Evolutionary conservation across 2,113 vertebrate species (phyloP).

Genomic region (Oenanthe melanoleuca): DNA sequence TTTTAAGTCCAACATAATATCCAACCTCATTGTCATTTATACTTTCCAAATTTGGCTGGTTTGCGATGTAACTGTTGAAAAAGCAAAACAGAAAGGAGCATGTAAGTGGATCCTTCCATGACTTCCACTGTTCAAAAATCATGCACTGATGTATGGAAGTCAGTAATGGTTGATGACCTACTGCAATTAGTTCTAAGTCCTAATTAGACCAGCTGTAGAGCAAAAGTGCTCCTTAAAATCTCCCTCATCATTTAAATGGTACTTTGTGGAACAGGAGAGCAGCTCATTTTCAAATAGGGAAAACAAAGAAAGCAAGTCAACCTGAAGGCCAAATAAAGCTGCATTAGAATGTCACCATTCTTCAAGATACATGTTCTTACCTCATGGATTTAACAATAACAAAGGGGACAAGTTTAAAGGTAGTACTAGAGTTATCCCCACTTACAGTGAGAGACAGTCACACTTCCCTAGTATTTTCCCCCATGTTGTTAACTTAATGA

Average conservation of each 20-base stretch:
- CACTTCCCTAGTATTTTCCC: not conserved
- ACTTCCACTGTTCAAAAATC: not conserved
- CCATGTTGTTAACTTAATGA: not conserved
- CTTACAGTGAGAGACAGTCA: not conserved
- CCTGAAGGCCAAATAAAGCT: not conserved
- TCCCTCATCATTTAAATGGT: not conserved
- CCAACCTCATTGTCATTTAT: constrained; percentile 93
- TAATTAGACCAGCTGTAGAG: not conserved
- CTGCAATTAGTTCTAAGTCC: not conserved
- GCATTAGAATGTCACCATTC: not conserved
- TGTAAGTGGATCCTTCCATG: not conserved
- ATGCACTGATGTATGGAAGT: not conserved
- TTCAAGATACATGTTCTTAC: not conserved
- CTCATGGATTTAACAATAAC: not conserved
- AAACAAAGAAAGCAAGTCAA: not conserved
- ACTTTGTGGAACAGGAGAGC: not conserved
- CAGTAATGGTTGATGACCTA: not conserved
- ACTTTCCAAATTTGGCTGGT: constrained; percentile 88
- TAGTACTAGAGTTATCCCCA: not conserved
- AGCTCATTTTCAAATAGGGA: not conserved
- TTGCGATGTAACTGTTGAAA: constrained; percentile 90
- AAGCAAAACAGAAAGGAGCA: constrained; percentile 50
- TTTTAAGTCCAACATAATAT: constrained; percentile 91
- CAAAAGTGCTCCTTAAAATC: not conserved
- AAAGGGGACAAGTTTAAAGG: not conserved